Percentiles rank a stretch among this genome's conserved stretches.
phyloP scores from a whole-genome alignment of 2,113 vertebrate genomes.

The Bos taurus region ARS-UCD2.0 NC_037334.1:45831501-45832000 shows the following conservation, averaged over 20 bases:
- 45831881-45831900: not conserved
- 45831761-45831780: not conserved
- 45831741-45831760: not conserved
- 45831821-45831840: not conserved
- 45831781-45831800: not conserved
- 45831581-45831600: not conserved
- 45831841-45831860: not conserved
- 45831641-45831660: not conserved
- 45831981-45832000: not conserved
- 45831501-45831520: not conserved
- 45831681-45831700: not conserved
- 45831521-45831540: not conserved
- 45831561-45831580: not conserved
- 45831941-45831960: not conserved
- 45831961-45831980: not conserved
- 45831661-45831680: not conserved
- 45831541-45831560: not conserved
- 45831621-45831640: not conserved
- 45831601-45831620: not conserved
- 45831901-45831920: not conserved
- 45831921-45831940: not conserved
- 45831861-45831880: rapidly evolving
- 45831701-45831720: not conserved
- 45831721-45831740: not conserved
- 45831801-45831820: not conserved